These are phyloP conservation scores for Dendrocopos noguchii DNA, from an alignment of 2,113 vertebrate genomes.

Conservation along the genomic window DNA sequence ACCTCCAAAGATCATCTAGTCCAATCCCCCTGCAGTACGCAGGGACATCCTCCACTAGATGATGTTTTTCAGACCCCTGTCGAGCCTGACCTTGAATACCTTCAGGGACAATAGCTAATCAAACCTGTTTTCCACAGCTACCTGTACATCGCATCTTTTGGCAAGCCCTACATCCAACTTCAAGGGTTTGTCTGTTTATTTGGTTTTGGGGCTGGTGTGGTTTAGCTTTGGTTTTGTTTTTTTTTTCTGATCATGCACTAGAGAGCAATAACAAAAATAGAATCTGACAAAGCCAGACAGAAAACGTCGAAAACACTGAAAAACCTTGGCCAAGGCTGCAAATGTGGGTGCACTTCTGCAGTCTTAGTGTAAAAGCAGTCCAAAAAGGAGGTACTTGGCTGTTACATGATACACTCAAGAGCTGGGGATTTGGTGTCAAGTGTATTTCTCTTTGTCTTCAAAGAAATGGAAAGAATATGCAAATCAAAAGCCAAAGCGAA, in stretches of 20 bases:
- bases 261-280: background rate
- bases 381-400: background rate
- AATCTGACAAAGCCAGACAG: background rate
- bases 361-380: conserved; percentile 29
- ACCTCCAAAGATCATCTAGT: too few relatives aligned
- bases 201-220: accelerated
- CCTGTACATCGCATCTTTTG: background rate
- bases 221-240: background rate
- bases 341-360: background rate
- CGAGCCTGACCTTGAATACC: background rate
- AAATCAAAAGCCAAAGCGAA: conserved; percentile 69
- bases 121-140: background rate
- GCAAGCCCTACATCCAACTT: background rate
- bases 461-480: conserved; percentile 61
- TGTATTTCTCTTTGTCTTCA: conserved; percentile 61
- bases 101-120: background rate
- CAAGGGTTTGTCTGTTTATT: background rate
- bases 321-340: background rate
- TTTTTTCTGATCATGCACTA: background rate
- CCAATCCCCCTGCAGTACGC: too few relatives aligned
- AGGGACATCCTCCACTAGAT: too few relatives aligned
- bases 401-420: background rate
- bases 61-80: too few relatives aligned
- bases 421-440: conserved; percentile 22
- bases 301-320: background rate